Evolutionary conservation across 2,797 vertebrate species (phyloP).

Genomic region (Peromyscus melanophrys): DNA sequence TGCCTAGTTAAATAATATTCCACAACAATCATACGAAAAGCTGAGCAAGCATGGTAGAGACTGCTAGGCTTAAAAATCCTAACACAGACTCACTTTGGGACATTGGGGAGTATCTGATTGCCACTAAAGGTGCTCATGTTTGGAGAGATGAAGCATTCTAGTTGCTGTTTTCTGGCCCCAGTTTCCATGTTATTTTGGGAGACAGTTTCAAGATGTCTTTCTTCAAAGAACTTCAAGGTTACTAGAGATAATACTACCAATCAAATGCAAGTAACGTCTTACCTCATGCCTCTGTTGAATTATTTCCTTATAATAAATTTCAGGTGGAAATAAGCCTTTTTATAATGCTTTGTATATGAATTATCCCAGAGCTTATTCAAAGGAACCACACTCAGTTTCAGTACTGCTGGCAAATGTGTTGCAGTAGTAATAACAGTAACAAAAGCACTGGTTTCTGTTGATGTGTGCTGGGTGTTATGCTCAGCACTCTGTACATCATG

Average conservation of each 20-base stretch:
- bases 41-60: not conserved
- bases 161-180: conserved; percentile 3
- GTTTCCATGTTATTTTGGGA: not conserved
- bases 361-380: not conserved
- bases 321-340: not conserved
- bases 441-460: not conserved
- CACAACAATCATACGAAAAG: not conserved
- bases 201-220: not conserved
- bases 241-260: conserved; percentile 3
- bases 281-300: not conserved
- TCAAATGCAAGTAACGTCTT: not conserved
- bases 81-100: not conserved
- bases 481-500: not conserved
- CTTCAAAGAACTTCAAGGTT: not conserved
- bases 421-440: not conserved
- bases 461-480: not conserved
- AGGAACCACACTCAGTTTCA: conserved; percentile 16
- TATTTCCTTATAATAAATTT: conserved; percentile 34
- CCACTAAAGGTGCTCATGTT: not conserved
- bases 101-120: not conserved
- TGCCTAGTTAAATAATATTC: not conserved
- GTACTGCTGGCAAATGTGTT: not conserved
- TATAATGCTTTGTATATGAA: not conserved
- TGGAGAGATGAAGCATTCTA: not conserved
- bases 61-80: not conserved